A percentile compares a stretch with the other conserved stretches of the same genome.
Evolutionary conservation across 2,888 invertebrate species (phyloP).

Genomic region (Troides helena): DNA sequence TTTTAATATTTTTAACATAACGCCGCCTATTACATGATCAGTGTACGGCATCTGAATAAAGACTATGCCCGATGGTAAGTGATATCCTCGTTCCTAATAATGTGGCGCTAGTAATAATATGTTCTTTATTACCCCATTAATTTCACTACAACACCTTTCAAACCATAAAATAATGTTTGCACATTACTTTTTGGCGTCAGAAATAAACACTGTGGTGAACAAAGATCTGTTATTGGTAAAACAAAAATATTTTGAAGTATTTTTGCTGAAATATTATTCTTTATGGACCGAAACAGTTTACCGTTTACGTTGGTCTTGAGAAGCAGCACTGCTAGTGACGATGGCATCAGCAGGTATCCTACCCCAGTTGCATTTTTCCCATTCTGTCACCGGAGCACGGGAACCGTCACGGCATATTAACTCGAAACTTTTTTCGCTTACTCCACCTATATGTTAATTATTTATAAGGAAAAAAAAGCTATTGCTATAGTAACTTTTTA

Average conservation of each 20-base stretch:
- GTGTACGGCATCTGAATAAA: too few species aligned
- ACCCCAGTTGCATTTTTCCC: slow-evolving; percentile 91
- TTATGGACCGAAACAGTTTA: slow-evolving; percentile 31
- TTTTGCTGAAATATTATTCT: background rate
- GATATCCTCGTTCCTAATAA: too few species aligned
- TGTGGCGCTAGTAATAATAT: too few species aligned
- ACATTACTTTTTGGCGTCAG: too few species aligned
- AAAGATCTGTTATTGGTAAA: background rate
- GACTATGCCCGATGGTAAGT: too few species aligned
- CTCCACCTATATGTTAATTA: slow-evolving; percentile 70
- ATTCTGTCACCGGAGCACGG: slow-evolving; percentile 84
- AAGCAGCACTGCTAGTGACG: slow-evolving; percentile 90
- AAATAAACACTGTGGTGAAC: too few species aligned
- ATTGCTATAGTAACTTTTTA: too few species aligned
- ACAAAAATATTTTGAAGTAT: background rate
- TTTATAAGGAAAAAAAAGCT: slow-evolving; percentile 1
- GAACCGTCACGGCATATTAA: slow-evolving; percentile 90
- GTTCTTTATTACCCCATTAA: too few species aligned
- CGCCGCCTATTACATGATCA: too few species aligned
- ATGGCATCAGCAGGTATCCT: slow-evolving; percentile 90
- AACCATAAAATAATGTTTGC: too few species aligned
- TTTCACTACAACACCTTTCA: too few species aligned
- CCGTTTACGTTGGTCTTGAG: slow-evolving; percentile 74
- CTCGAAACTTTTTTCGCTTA: slow-evolving; percentile 86
- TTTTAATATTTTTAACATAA: background rate